A percentile compares a stretch with the other conserved stretches of the same genome.
phyloP scores from a whole-genome alignment of 2,113 vertebrate genomes.

The Erpornis zantholeuca region DNA sequence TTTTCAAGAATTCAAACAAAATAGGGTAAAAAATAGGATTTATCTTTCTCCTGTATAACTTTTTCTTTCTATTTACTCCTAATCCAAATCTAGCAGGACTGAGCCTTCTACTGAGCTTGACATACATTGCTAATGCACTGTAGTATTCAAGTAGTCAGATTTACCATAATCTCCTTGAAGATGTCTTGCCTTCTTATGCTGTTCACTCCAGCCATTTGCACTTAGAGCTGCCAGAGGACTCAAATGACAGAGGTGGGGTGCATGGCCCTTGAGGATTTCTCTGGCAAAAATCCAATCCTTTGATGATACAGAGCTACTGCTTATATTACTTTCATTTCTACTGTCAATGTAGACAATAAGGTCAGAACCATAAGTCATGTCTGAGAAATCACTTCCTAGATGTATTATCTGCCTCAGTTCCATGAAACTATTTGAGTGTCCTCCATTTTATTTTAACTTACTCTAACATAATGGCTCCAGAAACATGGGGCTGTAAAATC shows the following conservation, averaged over 20 bases:
- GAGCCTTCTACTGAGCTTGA: background rate
- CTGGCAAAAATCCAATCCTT: background rate
- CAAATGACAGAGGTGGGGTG: background rate
- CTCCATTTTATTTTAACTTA: background rate
- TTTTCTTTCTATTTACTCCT: background rate
- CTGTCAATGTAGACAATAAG: background rate
- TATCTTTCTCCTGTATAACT: background rate
- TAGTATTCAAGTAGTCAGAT: background rate
- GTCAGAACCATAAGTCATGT: background rate
- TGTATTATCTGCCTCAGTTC: background rate
- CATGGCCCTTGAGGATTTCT: background rate
- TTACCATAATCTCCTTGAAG: background rate
- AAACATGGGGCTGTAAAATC: background rate
- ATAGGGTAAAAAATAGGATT: background rate
- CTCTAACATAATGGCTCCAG: background rate
- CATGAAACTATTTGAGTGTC: background rate
- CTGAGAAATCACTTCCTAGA: background rate
- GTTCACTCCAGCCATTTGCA: background rate
- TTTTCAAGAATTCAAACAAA: background rate
- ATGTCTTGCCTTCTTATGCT: background rate
- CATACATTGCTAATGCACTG: background rate
- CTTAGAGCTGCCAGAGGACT: background rate
- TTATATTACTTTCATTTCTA: background rate
- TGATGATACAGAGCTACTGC: background rate
- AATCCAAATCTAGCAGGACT: background rate